Evolutionary conservation across 2,888 invertebrate genomes (phyloP).

Genomic region (Acanthosoma haemorrhoidale): DNA sequence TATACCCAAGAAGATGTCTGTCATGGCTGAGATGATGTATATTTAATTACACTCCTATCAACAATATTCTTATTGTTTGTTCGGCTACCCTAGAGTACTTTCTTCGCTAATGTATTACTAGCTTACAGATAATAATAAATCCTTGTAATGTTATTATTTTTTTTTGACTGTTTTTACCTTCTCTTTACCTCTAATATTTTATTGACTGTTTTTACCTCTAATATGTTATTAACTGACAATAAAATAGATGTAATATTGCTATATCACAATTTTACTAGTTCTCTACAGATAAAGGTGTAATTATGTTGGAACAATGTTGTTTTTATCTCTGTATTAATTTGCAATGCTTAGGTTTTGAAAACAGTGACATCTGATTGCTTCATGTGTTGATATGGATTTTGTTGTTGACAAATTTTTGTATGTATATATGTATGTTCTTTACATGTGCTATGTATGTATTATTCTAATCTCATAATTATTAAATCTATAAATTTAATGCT

Average conservation of each 20-base stretch:
- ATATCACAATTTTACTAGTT: not conserved
- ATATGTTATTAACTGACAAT: no score
- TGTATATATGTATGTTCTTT: not conserved
- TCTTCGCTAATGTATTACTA: no score
- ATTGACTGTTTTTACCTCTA: no score
- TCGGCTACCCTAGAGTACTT: not conserved
- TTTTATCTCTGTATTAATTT: not conserved
- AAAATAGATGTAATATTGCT: no score
- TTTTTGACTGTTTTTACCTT: constrained; percentile 6
- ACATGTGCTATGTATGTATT: not conserved
- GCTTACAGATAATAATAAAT: not conserved
- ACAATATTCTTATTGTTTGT: no score
- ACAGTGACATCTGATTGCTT: no score
- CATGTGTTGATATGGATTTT: no score
- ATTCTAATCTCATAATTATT: not conserved
- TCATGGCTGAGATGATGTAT: constrained; percentile 98
- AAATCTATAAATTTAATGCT: not conserved
- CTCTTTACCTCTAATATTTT: not conserved
- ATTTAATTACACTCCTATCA: constrained; percentile 59
- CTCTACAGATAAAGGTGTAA: not conserved
- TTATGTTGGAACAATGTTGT: not conserved
- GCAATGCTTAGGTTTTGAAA: not conserved
- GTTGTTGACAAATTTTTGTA: no score
- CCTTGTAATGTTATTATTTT: not conserved
- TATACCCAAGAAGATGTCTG: constrained; percentile 96